phyloP scores from a whole-genome alignment of 2,113 vertebrate species.

The Aspidoscelis tigris region DNA sequence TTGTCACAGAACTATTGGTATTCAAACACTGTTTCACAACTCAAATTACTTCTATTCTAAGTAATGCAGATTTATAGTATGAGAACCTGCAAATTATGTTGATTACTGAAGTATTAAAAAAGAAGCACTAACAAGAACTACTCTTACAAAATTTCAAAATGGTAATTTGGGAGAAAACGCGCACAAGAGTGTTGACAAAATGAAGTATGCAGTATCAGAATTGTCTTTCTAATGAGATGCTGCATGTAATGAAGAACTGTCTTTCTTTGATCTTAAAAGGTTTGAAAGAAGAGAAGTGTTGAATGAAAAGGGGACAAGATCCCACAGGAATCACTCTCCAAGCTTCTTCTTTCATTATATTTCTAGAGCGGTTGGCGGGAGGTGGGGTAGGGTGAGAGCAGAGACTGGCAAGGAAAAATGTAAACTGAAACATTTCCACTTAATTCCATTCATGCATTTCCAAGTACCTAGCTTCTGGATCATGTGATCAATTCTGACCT shows the following conservation, averaged over 20 bases:
- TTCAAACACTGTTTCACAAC: constrained; percentile 19
- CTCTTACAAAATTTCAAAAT: constrained; percentile 31
- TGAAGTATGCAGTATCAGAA: neutral
- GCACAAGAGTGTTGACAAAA: constrained; percentile 12
- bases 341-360: constrained; percentile 19
- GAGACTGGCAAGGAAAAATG: constrained; percentile 46
- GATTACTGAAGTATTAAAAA: constrained; percentile 30
- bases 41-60: constrained; percentile 34
- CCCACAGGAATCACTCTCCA: constrained; percentile 58
- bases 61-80: constrained; percentile 13
- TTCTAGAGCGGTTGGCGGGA: constrained; percentile 55
- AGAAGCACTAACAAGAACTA: constrained; percentile 14
- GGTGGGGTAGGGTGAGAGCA: constrained; percentile 58
- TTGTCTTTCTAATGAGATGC: constrained; percentile 26
- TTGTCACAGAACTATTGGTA: constrained; percentile 14
- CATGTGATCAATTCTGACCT: constrained; percentile 72
- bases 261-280: constrained; percentile 62
- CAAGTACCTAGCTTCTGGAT: constrained; percentile 42
- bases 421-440: constrained; percentile 62
- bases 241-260: constrained; percentile 42
- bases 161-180: constrained; percentile 36
- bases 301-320: constrained; percentile 57
- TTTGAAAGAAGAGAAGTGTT: constrained; percentile 57
- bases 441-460: constrained; percentile 69
- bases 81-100: constrained; percentile 41